phyloP scores from a whole-genome alignment of 2,797 vertebrate species.

The Phalloptychus januarius region DNA sequence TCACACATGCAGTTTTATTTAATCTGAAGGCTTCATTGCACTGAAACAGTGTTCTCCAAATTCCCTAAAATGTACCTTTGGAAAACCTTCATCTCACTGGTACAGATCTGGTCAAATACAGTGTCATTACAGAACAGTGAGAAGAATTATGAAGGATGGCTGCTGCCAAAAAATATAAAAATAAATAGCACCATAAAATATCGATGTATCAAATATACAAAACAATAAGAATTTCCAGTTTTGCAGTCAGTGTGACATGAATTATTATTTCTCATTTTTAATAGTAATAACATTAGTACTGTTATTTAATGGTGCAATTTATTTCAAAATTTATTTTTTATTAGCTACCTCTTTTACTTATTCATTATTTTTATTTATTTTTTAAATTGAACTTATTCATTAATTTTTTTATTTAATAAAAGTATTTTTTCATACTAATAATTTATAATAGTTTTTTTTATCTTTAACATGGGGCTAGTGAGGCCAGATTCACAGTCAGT shows the following conservation, averaged over 20 bases:
- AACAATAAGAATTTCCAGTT: not conserved
- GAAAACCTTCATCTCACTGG: not conserved
- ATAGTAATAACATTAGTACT: not conserved
- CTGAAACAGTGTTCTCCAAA: not conserved
- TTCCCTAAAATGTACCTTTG: not conserved
- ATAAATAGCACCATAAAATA: not conserved
- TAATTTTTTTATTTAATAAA: not conserved
- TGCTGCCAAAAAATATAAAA: not conserved
- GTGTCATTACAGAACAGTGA: not conserved
- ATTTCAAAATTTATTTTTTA: not conserved
- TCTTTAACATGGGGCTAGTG: not conserved
- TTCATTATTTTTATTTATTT: not conserved
- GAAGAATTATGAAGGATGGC: not conserved
- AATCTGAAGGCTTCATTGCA: not conserved
- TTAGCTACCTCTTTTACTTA: not conserved
- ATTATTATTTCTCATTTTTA: not conserved
- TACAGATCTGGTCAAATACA: not conserved
- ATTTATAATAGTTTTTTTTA: not conserved
- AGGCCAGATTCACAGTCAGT: not conserved
- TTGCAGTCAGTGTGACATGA: not conserved
- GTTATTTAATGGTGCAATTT: not conserved
- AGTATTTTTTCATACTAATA: too few relatives aligned
- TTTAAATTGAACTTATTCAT: not conserved
- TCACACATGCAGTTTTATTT: not conserved
- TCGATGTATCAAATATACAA: not conserved